phyloP scores from a whole-genome alignment of 2,113 vertebrate species.

The Cercopithecus mona region DNA sequence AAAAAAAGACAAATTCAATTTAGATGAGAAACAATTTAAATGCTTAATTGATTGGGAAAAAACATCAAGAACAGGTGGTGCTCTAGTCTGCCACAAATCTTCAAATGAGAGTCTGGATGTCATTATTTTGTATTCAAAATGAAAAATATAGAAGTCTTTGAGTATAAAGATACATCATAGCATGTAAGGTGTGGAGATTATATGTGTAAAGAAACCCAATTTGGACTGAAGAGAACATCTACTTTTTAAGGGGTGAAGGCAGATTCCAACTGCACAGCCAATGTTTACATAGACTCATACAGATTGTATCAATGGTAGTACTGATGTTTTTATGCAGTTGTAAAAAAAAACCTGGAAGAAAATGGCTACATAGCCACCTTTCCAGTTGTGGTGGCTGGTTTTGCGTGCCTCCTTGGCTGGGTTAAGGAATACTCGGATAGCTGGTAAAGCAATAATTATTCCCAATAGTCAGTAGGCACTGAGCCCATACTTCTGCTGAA shows the following conservation, averaged over 20 bases:
- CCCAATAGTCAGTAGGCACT: background rate
- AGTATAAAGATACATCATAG: background rate
- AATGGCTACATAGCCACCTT: background rate
- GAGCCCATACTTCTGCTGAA: background rate
- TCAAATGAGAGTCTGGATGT: slow-evolving; percentile 3
- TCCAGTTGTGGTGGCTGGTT: background rate
- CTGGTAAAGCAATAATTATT: background rate
- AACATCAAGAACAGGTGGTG: slow-evolving; percentile 23
- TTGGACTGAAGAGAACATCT: background rate
- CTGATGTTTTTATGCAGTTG: background rate
- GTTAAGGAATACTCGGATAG: background rate
- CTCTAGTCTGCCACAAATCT: background rate
- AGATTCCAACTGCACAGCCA: background rate
- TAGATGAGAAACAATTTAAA: slow-evolving; percentile 54
- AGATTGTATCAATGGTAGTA: background rate
- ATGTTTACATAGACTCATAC: background rate
- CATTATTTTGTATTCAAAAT: slow-evolving; percentile 43
- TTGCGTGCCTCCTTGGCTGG: background rate
- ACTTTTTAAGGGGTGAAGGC: background rate
- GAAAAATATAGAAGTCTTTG: background rate
- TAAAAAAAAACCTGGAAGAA: background rate
- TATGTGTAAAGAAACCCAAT: background rate
- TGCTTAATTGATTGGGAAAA: slow-evolving; percentile 36
- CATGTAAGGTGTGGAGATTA: background rate
- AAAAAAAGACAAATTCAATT: slow-evolving; percentile 35